Evolutionary conservation across 23 tunicate genomes (phyloP).

Genomic region (Styela plicata): DNA sequence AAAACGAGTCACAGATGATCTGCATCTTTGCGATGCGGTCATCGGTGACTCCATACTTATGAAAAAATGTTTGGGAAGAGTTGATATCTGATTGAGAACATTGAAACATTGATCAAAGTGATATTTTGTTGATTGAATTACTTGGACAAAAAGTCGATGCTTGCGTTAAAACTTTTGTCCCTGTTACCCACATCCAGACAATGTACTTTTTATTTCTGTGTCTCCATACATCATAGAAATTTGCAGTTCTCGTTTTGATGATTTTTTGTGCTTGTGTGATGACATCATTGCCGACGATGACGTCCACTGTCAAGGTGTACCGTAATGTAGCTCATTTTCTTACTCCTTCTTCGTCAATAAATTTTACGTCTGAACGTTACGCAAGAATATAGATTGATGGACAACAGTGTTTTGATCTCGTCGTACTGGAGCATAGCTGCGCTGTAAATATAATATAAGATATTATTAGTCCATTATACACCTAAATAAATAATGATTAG

Average conservation of each 20-base stretch:
- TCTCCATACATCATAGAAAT: conserved; percentile 95
- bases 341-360: conserved; percentile 83
- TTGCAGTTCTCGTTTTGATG: conserved; percentile 61
- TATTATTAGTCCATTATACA: not conserved
- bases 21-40: no score
- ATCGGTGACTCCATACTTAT: no score
- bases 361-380: conserved; percentile 48
- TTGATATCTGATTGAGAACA: no score
- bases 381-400: conserved; percentile 78
- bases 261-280: not conserved
- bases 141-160: conserved; percentile 65
- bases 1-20: no score
- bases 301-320: conserved; percentile 43
- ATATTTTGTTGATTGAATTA: no score
- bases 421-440: conserved; percentile 95
- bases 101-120: no score
- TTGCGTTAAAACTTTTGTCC: conserved; percentile 84
- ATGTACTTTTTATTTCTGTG: conserved; percentile 87
- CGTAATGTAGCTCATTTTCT: conserved; percentile 80
- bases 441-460: conserved; percentile 1
- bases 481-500: not conserved
- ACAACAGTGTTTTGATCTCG: conserved; percentile 69
- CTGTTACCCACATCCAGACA: conserved; percentile 86
- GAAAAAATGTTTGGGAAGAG: no score
- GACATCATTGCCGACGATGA: conserved; percentile 1